Evolutionary conservation across 1,140 invertebrate species (phyloP).

Genomic region (Diorhabda elongata): DNA sequence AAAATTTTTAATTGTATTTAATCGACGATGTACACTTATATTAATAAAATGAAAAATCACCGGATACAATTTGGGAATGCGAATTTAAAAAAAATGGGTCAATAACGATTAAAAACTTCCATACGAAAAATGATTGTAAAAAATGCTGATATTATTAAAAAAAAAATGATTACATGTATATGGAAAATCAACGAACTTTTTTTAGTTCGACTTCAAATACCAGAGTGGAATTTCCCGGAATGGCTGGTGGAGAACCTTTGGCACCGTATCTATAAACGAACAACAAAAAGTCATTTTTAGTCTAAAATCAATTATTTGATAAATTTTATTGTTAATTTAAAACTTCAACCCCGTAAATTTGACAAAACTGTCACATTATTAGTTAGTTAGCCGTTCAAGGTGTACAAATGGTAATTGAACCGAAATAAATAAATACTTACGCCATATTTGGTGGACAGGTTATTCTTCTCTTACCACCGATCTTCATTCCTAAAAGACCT

Average conservation of each 20-base stretch:
- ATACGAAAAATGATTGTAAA: too few relatives aligned
- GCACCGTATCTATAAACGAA: constrained; percentile 68
- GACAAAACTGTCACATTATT: not conserved
- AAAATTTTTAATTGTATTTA: not conserved
- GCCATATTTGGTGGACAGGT: constrained; percentile 78
- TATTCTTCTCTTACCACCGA: constrained; percentile 85
- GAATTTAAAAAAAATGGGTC: not conserved
- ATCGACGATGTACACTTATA: not conserved
- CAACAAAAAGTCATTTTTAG: constrained; percentile 6
- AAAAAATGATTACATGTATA: not conserved
- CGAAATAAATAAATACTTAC: constrained; percentile 54
- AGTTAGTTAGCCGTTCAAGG: not conserved
- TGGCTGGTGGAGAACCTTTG: constrained; percentile 74
- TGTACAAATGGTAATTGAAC: not conserved
- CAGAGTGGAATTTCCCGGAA: constrained; percentile 78
- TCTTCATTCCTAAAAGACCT: constrained; percentile 84
- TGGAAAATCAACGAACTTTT: constrained; percentile 62
- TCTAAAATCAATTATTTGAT: not conserved
- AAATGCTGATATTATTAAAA: not conserved
- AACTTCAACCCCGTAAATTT: too few relatives aligned
- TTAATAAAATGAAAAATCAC: not conserved
- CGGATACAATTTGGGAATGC: not conserved
- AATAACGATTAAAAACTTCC: too few relatives aligned
- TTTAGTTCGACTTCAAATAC: constrained; percentile 86
- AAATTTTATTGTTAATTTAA: not conserved